phyloP scores from a whole-genome alignment of 2,888 invertebrate genomes.

The Adineta ricciae region DNA sequence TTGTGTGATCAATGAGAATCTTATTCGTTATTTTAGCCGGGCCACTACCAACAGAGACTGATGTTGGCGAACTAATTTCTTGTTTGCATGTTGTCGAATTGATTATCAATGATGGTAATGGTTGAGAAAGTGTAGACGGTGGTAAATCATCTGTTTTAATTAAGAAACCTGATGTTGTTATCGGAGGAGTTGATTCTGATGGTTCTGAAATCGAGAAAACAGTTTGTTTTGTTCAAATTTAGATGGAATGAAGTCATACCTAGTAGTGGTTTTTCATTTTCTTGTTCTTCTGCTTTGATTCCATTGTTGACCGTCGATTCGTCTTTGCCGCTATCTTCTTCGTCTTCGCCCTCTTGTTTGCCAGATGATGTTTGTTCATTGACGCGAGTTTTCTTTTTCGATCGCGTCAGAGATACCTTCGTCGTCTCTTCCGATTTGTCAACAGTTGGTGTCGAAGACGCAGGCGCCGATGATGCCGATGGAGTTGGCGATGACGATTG shows the following conservation, averaged over 20 bases:
- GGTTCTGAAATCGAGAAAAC: neutral
- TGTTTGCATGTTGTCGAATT: neutral
- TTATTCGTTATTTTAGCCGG: neutral
- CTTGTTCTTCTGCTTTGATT: neutral
- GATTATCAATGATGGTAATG: neutral
- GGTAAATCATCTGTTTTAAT: neutral
- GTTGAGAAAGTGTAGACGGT: neutral
- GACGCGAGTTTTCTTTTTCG: neutral
- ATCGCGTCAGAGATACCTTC: slow-evolving; percentile 17
- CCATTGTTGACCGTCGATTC: neutral
- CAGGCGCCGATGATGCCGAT: neutral
- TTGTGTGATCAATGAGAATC: slow-evolving; percentile 3
- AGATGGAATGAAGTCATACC: neutral
- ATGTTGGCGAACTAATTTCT: neutral
- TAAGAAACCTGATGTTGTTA: neutral
- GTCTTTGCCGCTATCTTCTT: neutral
- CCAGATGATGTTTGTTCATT: neutral
- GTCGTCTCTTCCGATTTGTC: neutral
- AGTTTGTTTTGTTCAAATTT: neutral
- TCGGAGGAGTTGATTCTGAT: neutral
- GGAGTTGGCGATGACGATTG: slow-evolving; percentile 14
- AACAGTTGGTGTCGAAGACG: neutral
- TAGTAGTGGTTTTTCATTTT: neutral
- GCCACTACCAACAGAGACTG: neutral
- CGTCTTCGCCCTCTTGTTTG: neutral